Conservation (phyloP, 2,113 vertebrate species). For the Limnothrissa miodon region DNA sequence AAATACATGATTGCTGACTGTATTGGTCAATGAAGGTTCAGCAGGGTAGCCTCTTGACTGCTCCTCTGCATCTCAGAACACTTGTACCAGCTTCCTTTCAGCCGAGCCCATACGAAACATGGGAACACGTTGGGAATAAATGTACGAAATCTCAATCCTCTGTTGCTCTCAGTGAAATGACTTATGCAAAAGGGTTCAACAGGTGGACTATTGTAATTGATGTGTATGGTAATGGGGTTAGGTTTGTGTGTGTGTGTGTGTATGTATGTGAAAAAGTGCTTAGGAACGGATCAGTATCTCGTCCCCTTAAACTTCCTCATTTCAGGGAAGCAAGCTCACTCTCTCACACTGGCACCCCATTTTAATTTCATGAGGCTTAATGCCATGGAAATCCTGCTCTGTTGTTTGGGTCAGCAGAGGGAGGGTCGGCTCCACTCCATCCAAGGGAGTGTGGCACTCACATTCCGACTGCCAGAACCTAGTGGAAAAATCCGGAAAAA, state of each 20-base stretch:
- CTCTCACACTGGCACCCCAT: constrained; percentile 6
- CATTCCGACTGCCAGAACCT: not conserved
- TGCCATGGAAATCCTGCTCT: not conserved
- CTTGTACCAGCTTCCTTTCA: not conserved
- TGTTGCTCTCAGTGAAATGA: not conserved
- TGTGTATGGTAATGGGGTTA: too few species aligned
- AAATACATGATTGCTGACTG: not conserved
- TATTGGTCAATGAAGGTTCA: not conserved
- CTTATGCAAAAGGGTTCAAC: not conserved
- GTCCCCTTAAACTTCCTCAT: not conserved
- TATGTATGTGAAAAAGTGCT: not conserved
- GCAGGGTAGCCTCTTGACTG: not conserved
- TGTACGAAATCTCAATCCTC: not conserved
- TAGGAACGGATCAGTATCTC: constrained; percentile 9
- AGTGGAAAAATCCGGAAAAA: constrained; percentile 9
- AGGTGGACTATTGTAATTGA: constrained; percentile 42
- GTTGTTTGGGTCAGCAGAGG: not conserved
- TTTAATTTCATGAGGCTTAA: constrained; percentile 16
- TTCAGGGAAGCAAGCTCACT: not conserved
- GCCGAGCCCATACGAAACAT: not conserved
- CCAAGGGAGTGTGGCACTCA: not conserved
- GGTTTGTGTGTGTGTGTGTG: not conserved
- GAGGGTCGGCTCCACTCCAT: not conserved
- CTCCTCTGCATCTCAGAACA: not conserved
- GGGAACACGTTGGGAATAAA: not conserved